Base-by-base conservation (phyloP, 2,888 invertebrate species). In the Macropis europaea region DNA sequence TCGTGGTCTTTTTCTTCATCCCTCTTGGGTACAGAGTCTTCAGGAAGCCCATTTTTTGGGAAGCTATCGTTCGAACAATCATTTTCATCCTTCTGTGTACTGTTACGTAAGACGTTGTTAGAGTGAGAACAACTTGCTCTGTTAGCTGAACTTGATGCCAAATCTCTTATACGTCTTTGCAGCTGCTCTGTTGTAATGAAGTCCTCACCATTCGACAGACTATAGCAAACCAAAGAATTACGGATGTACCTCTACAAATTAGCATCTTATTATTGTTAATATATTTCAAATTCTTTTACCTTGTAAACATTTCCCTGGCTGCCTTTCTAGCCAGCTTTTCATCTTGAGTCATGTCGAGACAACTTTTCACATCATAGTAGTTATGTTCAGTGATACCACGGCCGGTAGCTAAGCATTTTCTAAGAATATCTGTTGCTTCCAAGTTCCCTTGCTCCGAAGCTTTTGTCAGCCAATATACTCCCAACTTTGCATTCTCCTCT, bases 401-500 rank as follows among this genome's bases (percentile, higher is more conserved):
- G 7, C 95, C 94, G 30, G 93, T 93, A 36, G 93, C 91, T 9
- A 96, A 92, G 84, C 95, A 95, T 90, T 94, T 93, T 88, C 92
- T 91, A 72, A 98, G 91, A 85, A 97, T 92, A 69, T 93, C 93
- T 32, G 97, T 95, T 0, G 97, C 97, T 88, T 97, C 96, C 42
- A 94, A 93, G 83, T 97, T 97, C 0, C 97, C 98, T 89, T 97
- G 97, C 84, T 97, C 96, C 0, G 97, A 97, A 1, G 98, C 97
- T 90, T 95, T 95, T n/a, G 97, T 94, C 48, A 98, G 90, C 97
- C 97, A 98, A 84, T 96, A 95, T 52, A 98, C 93, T 0, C 97
- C 97, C 77, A 95, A 92, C 77, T 94, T 93, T 72, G 95, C 95
- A 90, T 95, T 95, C 84, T 95, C 95, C 84, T 94, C 93, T 86